phyloP scores from a whole-genome alignment of 2,113 vertebrate genomes.

The Picathartes gymnocephalus region DNA sequence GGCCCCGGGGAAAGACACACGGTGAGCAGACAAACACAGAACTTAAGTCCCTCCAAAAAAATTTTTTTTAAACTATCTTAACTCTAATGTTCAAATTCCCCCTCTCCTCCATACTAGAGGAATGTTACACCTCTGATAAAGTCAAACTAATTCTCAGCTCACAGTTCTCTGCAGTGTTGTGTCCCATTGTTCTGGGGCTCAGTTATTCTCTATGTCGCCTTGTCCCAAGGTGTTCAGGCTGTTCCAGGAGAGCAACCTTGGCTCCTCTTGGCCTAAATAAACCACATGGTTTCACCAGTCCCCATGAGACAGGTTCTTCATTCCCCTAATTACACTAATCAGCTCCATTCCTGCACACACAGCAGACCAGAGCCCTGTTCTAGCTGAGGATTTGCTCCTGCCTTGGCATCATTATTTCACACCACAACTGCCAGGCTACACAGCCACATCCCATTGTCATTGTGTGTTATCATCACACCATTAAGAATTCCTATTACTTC shows the following conservation, averaged over 20 bases:
- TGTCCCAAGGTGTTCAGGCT: neutral
- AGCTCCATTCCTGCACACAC: neutral
- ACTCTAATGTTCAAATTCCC: neutral
- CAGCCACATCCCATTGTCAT: neutral
- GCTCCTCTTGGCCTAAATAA: neutral
- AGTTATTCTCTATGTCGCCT: neutral
- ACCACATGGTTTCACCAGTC: rapidly evolving
- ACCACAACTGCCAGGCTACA: rapidly evolving
- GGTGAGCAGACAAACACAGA: neutral
- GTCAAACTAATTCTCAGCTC: neutral
- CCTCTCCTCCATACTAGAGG: neutral
- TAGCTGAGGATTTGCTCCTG: neutral
- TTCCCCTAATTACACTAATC: neutral
- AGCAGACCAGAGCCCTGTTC: rapidly evolving
- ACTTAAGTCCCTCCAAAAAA: neutral
- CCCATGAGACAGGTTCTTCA: neutral
- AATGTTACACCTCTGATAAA: neutral
- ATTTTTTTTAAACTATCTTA: too few species aligned
- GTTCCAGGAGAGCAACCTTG: neutral
- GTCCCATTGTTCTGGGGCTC: rapidly evolving
- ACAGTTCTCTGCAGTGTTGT: rapidly evolving
- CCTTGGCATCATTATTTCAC: neutral
- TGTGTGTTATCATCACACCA: too few species aligned
- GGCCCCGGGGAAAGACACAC: neutral
- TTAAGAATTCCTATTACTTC: neutral